Conservation (phyloP, 2,888 invertebrate genomes). For the Synanthedon formicaeformis region DNA sequence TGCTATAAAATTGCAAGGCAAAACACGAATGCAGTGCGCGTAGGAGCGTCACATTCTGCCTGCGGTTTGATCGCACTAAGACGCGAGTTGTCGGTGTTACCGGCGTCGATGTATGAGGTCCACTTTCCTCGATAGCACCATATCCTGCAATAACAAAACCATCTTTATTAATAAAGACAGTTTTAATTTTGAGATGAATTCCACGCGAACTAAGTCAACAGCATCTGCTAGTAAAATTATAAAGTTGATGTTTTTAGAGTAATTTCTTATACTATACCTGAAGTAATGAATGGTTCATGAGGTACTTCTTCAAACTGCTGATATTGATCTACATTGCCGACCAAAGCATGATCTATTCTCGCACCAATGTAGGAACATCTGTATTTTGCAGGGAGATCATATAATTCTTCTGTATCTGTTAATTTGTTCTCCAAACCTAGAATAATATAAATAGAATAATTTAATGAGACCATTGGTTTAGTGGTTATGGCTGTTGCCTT, state of each 20-base stretch:
- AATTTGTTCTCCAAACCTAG: conserved; percentile 76
- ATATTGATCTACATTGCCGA: conserved; percentile 63
- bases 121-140: conserved; percentile 43
- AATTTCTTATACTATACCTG: conserved; percentile 25
- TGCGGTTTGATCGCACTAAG: conserved; percentile 33
- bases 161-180: too few relatives aligned
- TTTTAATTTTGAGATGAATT: too few relatives aligned
- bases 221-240: too few relatives aligned
- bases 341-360: conserved; percentile 69
- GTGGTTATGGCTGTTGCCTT: too few relatives aligned
- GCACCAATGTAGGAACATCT: conserved; percentile 73
- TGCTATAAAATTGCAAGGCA: conserved; percentile 84
- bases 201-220: too few relatives aligned
- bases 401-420: conserved; percentile 82
- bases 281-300: conserved; percentile 59
- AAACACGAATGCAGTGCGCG: conserved; percentile 80
- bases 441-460: conserved; percentile 4
- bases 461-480: too few relatives aligned
- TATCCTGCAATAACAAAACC: conserved; percentile 25
- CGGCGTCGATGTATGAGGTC: conserved; percentile 41
- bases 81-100: conserved; percentile 51
- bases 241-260: neutral
- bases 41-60: conserved; percentile 70
- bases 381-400: conserved; percentile 80
- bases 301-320: conserved; percentile 55